A percentile compares a stretch with the other conserved stretches of the same genome.
phyloP scores from a whole-genome alignment of 1,140 invertebrate species.

The Cotesia chilonis region DNA sequence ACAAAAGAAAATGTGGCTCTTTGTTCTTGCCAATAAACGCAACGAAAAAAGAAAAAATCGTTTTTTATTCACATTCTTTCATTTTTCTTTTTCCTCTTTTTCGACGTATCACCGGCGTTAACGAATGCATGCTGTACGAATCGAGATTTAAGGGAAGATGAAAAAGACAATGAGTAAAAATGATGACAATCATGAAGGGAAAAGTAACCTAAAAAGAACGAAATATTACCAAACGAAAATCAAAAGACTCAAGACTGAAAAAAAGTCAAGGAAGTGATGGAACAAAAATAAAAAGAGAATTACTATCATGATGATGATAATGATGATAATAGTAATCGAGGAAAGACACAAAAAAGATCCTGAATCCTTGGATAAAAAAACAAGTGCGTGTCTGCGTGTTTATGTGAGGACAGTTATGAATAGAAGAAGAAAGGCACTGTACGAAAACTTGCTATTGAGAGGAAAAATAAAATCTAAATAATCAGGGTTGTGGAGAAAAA shows the following conservation, averaged over 20 bases:
- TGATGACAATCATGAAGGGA: conserved; percentile 4
- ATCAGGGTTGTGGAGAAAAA: conserved; percentile 4
- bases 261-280: conserved; percentile 17
- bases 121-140: too few species aligned
- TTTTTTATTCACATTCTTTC: too few species aligned
- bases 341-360: too few species aligned
- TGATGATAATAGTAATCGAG: not conserved
- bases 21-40: conserved; percentile 29
- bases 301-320: not conserved
- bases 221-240: conserved; percentile 7
- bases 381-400: not conserved
- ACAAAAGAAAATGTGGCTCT: conserved; percentile 12
- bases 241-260: not conserved
- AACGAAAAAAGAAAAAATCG: conserved; percentile 18
- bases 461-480: not conserved
- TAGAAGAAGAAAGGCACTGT: not conserved
- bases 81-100: not conserved
- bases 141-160: conserved; percentile 2
- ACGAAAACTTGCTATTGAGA: not conserved
- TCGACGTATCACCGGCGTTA: conserved; percentile 15
- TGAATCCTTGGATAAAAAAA: not conserved
- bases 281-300: not conserved
- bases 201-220: not conserved
- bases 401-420: not conserved
- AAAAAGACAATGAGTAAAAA: conserved; percentile 1